phyloP scores from a whole-genome alignment of 2,888 invertebrate species.

The Xylota segnis region DNA sequence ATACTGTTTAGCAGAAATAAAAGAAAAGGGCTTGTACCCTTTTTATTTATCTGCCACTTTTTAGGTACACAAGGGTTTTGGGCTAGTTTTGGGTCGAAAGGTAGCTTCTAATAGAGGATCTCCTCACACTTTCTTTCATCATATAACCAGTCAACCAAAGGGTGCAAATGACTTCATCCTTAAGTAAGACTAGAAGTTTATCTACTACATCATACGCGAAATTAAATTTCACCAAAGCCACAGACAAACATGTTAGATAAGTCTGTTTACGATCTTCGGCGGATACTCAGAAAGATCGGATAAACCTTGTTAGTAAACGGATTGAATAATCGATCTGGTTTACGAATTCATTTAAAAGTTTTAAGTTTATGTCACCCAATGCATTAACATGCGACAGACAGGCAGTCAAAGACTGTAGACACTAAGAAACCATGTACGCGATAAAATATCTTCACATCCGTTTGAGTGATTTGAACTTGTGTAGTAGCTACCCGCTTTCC shows the following conservation, averaged over 20 bases:
- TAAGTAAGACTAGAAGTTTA: background rate
- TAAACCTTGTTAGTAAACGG: background rate
- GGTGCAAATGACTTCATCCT: too few relatives aligned
- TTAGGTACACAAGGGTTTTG: too few relatives aligned
- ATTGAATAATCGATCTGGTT: conserved; percentile 44
- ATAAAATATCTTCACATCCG: conserved; percentile 3
- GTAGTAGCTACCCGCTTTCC: background rate
- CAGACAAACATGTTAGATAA: background rate
- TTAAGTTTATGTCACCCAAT: conserved; percentile 25
- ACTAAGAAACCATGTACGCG: background rate
- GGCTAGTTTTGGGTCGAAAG: too few relatives aligned
- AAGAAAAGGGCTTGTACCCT: too few relatives aligned
- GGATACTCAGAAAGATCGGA: background rate
- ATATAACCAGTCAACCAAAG: too few relatives aligned
- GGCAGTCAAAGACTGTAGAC: too few relatives aligned
- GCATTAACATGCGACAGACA: conserved; percentile 20
- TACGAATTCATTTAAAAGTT: conserved; percentile 10
- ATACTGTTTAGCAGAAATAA: too few relatives aligned
- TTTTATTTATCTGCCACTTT: too few relatives aligned
- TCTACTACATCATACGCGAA: background rate
- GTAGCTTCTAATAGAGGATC: too few relatives aligned
- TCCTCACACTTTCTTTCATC: too few relatives aligned
- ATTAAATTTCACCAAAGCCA: conserved; percentile 2
- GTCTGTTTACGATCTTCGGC: background rate
- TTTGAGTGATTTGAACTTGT: background rate